Percentiles rank a stretch among this genome's conserved stretches.
phyloP scores from a whole-genome alignment of 2,797 vertebrate species.

The Synanceia verrucosa region DNA sequence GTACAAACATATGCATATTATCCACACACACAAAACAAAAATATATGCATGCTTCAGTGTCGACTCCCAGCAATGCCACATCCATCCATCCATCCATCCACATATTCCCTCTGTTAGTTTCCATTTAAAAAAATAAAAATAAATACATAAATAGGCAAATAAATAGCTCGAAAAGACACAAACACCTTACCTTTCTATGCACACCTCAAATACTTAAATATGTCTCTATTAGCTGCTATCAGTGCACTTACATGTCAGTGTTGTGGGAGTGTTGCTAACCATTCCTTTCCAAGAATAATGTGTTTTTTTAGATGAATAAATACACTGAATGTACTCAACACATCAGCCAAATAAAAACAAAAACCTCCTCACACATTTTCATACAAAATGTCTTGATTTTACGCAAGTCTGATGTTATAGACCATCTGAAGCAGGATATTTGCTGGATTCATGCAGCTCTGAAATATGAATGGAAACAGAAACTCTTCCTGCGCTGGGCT shows the following conservation, averaged over 20 bases:
- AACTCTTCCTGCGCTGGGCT: not conserved
- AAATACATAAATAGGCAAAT: constrained; percentile 26
- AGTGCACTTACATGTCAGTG: constrained; percentile 32
- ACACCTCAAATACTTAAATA: constrained; percentile 15
- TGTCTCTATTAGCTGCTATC: constrained; percentile 25
- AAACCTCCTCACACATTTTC: constrained; percentile 12
- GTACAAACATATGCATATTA: constrained; percentile 33
- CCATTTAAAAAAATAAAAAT: not conserved
- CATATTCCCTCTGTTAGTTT: constrained; percentile 8
- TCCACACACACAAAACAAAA: constrained; percentile 24
- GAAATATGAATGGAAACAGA: not conserved
- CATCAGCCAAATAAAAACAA: constrained; percentile 18
- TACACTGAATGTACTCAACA: constrained; percentile 14
- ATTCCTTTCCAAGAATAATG: constrained; percentile 23
- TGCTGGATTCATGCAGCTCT: constrained; percentile 16
- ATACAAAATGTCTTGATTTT: constrained; percentile 1
- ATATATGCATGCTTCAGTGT: constrained; percentile 43
- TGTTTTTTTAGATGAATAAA: constrained; percentile 1
- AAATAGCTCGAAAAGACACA: constrained; percentile 32
- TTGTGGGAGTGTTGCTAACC: constrained; percentile 1
- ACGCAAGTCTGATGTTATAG: constrained; percentile 10
- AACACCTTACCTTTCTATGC: constrained; percentile 8
- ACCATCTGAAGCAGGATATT: constrained; percentile 7
- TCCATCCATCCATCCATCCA: not conserved
- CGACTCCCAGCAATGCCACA: constrained; percentile 9